These are phyloP conservation scores for Nothoprocta pentlandii DNA, from an alignment of 2,113 vertebrate species.

Conservation along the genomic window DNA sequence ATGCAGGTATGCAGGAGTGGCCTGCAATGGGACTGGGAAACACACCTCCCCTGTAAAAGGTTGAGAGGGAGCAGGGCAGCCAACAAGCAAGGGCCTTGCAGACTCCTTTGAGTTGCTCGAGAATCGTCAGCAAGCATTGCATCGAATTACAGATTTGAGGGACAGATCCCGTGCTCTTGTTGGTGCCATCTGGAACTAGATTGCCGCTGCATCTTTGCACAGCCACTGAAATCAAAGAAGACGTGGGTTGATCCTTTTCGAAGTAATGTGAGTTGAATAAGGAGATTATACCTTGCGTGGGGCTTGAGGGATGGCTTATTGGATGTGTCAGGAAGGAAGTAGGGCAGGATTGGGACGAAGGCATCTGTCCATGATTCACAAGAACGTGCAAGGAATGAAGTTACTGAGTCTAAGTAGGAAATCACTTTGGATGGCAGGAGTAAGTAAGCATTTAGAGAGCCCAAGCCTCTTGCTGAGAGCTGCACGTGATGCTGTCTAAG, in stretches of 20 bases:
- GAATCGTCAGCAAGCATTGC: neutral
- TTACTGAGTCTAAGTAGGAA: neutral
- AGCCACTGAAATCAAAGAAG: neutral
- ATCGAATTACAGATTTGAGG: neutral
- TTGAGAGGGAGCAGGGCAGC: neutral
- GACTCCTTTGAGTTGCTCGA: too few relatives aligned
- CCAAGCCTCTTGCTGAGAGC: too few relatives aligned
- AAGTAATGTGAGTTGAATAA: neutral
- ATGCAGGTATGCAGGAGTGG: too few relatives aligned
- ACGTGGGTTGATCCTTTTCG: neutral
- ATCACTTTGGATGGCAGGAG: neutral
- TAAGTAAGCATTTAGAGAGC: too few relatives aligned
- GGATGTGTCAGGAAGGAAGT: neutral
- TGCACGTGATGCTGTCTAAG: too few relatives aligned
- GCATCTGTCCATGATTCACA: neutral
- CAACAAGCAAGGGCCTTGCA: neutral
- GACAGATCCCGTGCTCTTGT: neutral
- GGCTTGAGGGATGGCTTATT: neutral
- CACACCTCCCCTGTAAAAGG: too few relatives aligned
- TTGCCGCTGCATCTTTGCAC: neutral
- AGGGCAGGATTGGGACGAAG: neutral
- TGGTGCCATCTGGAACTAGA: neutral
- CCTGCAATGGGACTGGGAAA: too few relatives aligned
- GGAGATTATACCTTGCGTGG: neutral
- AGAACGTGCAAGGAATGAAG: neutral